Percentiles rank a stretch among this genome's conserved stretches.
These are phyloP conservation scores for Dromococcyx pavoninus DNA, from an alignment of 2,797 vertebrate species.

Conservation along the genomic window DNA sequence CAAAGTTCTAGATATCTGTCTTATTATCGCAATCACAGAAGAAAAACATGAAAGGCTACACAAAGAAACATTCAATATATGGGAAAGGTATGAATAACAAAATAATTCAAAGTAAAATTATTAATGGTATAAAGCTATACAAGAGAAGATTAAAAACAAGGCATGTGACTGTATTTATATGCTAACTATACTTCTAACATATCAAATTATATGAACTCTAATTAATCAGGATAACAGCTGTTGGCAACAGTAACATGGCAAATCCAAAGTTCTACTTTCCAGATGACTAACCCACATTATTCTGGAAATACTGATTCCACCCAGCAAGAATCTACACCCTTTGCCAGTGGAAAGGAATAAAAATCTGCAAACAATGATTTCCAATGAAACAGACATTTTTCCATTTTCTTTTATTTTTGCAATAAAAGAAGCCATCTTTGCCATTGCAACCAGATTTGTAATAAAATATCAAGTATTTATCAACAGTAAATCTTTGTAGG, in stretches of 20 bases:
- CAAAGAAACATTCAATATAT: not conserved
- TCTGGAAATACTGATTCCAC: not conserved
- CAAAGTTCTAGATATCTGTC: not conserved
- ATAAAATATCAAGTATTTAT: not conserved
- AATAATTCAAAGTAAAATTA: constrained; percentile 10
- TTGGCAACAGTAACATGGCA: not conserved
- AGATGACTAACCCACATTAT: not conserved
- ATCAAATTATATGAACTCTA: not conserved
- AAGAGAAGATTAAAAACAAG: constrained; percentile 6
- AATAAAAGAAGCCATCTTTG: not conserved
- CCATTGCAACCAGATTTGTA: not conserved
- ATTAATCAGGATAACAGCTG: not conserved
- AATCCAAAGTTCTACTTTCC: not conserved
- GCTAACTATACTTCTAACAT: not conserved
- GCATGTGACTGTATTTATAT: not conserved
- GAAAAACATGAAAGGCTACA: not conserved
- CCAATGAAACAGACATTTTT: not conserved
- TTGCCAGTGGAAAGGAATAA: not conserved
- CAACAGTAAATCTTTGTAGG: not conserved
- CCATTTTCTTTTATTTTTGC: not conserved
- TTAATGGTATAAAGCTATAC: not conserved
- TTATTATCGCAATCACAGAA: not conserved
- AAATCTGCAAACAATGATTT: not conserved
- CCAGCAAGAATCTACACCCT: rapidly evolving
- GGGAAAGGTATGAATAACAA: not conserved